Percentiles rank a stretch among this genome's conserved stretches.
Evolutionary conservation across 1,140 invertebrate species (phyloP).

Genomic region (Coenobita brevimanus): DNA sequence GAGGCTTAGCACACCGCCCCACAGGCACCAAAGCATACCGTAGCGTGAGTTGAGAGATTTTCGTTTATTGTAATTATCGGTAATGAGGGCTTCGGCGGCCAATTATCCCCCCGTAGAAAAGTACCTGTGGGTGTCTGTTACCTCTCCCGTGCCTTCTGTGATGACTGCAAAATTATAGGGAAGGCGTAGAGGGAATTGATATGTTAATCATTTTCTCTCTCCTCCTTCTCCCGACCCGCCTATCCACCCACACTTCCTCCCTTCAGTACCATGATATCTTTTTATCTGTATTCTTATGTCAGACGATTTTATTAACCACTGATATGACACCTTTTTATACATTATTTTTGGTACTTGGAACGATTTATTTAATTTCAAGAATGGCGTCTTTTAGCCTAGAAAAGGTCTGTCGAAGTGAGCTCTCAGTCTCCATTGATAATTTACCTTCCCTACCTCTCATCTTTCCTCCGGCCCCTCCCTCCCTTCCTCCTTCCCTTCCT

Average conservation of each 20-base stretch:
- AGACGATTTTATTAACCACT: no score
- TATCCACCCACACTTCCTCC: no score
- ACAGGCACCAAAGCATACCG: background rate
- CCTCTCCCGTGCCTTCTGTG: conserved; percentile 18
- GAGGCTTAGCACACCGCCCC: background rate
- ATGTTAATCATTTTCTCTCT: conserved; percentile 38
- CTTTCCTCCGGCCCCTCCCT: background rate
- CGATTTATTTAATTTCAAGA: no score
- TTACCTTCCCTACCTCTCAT: background rate
- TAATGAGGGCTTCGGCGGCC: conserved; percentile 48
- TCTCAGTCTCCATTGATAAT: background rate
- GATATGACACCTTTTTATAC: background rate
- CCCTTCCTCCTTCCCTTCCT: background rate
- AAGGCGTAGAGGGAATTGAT: conserved; percentile 12
- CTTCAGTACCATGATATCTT: background rate
- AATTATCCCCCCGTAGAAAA: conserved; percentile 43
- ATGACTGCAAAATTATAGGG: conserved; percentile 44
- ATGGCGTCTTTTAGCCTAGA: no score
- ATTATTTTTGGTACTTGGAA: background rate
- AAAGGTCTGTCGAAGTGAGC: no score
- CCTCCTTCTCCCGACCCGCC: background rate
- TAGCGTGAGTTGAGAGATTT: conserved; percentile 25
- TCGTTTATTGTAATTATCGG: conserved; percentile 48
- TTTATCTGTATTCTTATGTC: background rate
- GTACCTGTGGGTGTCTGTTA: conserved; percentile 34